Evolutionary conservation across 2,113 vertebrate genomes (phyloP).

Genomic region (Microtus oregoni): DNA sequence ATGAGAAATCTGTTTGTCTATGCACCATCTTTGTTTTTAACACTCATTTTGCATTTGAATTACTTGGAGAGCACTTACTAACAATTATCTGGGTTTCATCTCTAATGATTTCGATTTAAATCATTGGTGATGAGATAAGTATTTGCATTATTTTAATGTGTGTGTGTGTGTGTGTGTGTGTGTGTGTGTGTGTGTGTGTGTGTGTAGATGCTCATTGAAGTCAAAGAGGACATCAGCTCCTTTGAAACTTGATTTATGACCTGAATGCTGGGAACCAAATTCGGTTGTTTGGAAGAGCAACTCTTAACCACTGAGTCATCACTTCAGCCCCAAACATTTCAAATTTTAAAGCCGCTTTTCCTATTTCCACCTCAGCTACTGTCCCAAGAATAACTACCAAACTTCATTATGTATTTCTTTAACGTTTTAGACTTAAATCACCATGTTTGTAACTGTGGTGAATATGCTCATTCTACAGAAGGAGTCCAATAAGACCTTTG

Average conservation of each 20-base stretch:
- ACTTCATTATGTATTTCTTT: background rate
- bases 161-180: background rate
- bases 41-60: too few species aligned
- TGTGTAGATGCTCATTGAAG: background rate
- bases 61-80: too few species aligned
- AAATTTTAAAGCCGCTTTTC: background rate
- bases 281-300: background rate
- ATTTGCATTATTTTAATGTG: background rate
- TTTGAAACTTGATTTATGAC: background rate
- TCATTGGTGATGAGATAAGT: too few species aligned
- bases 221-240: background rate
- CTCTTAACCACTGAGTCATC: background rate
- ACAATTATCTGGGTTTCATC: too few species aligned
- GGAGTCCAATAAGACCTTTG: background rate
- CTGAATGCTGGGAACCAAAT: background rate
- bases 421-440: slow-evolving; percentile 1
- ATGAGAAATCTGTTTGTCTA: slow-evolving; percentile 1
- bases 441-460: background rate
- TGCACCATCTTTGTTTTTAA: too few species aligned
- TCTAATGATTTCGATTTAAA: too few species aligned
- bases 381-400: background rate
- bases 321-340: background rate
- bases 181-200: background rate
- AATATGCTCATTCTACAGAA: background rate
- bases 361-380: background rate